Evolutionary conservation across 2,888 invertebrate genomes (phyloP).

Genomic region (Synergus laeviventris): DNA sequence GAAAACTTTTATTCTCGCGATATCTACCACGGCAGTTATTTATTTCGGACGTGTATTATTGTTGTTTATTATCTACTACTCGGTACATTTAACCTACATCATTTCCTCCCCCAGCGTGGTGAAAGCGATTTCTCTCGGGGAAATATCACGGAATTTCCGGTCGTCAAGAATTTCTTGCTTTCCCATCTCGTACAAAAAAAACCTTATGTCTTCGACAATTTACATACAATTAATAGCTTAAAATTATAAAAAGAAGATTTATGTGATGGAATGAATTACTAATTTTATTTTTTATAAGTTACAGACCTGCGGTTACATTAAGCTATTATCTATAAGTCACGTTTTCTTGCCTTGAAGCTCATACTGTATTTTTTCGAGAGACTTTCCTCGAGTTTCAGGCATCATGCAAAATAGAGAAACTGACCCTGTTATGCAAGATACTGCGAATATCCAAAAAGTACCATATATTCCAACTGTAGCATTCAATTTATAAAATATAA

Average conservation of each 20-base stretch:
- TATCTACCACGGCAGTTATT: constrained; percentile 59
- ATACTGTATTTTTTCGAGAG: constrained; percentile 79
- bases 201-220: not conserved
- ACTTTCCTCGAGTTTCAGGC: constrained; percentile 81
- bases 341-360: constrained; percentile 56
- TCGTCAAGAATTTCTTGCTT: constrained; percentile 46
- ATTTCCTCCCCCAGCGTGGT: constrained; percentile 57
- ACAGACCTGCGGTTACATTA: no score
- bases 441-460: constrained; percentile 79
- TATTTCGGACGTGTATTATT: constrained; percentile 69
- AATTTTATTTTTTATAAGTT: no score
- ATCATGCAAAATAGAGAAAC: constrained; percentile 78
- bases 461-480: constrained; percentile 78
- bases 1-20: constrained; percentile 61
- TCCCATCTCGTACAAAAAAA: not conserved
- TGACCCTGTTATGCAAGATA: constrained; percentile 71
- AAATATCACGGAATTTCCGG: constrained; percentile 54
- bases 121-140: constrained; percentile 48
- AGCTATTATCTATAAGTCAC: not conserved
- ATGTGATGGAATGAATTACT: not conserved
- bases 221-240: not conserved
- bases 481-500: constrained; percentile 79
- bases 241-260: not conserved
- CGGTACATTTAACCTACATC: constrained; percentile 72
- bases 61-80: constrained; percentile 69